Percentiles rank a stretch among this genome's conserved stretches.
phyloP scores from a whole-genome alignment of 2,888 invertebrate genomes.

The Horisme vitalbata region DNA sequence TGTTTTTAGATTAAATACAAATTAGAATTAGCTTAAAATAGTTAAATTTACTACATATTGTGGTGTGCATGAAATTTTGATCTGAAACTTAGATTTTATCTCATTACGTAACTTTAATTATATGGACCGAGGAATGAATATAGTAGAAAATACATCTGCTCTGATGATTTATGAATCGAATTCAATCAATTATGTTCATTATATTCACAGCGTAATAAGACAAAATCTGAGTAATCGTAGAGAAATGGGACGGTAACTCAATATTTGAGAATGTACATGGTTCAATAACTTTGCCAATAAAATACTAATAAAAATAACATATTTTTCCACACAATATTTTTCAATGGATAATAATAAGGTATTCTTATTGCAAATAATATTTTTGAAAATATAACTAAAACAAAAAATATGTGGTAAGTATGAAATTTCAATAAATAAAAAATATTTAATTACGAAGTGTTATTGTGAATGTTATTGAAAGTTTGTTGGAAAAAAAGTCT shows the following conservation, averaged over 20 bases:
- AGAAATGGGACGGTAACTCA: constrained; percentile 61
- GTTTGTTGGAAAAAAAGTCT: background rate
- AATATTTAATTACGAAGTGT: background rate
- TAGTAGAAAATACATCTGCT: background rate
- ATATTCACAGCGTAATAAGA: background rate
- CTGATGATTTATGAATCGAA: too few relatives aligned
- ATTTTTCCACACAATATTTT: constrained; percentile 21
- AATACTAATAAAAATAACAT: background rate
- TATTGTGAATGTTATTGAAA: too few relatives aligned
- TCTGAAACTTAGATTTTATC: constrained; percentile 22
- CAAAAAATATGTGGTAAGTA: too few relatives aligned
- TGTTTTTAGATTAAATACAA: background rate
- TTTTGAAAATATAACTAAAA: too few relatives aligned
- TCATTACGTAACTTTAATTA: constrained; percentile 1
- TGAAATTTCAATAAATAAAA: background rate
- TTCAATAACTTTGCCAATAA: constrained; percentile 35
- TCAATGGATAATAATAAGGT: too few relatives aligned
- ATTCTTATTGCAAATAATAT: too few relatives aligned
- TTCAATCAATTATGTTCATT: too few relatives aligned
- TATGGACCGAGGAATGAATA: background rate
- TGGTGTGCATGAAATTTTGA: constrained; percentile 13
- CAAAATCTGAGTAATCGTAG: constrained; percentile 16
- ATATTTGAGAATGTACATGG: constrained; percentile 59
- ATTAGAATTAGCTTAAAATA: background rate
- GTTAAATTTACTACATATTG: constrained; percentile 10